Evolutionary conservation across 2,113 vertebrate species (phyloP), one percentile per base, ranked within the genome.

Genomic region (Caranx melampygus): DNA sequence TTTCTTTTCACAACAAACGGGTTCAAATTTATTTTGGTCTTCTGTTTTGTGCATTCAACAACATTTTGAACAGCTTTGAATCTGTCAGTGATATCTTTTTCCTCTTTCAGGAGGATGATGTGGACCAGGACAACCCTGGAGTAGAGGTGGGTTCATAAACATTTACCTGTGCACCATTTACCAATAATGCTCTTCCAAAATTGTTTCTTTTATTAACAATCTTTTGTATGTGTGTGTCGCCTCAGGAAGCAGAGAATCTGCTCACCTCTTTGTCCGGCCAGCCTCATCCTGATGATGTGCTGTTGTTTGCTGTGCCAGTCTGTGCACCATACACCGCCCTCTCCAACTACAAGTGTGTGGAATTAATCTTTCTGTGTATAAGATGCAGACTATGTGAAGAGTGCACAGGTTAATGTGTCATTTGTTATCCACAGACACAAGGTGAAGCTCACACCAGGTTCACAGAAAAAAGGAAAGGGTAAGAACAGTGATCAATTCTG

Each of bases 401-500:
- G 12, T 33, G 9, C 2, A 9, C 3, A 2, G 26, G 34, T 14
- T 78, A n/a, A 78, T 37, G 16, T 26, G 13, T 9, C 3, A 0
- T 60, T 57, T 77, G 18, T 85, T 60, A 45, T 42, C 57, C 59
- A n/a, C 75, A 96, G 98, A 88, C 96, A 97, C 5, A 99, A 98
- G 90, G 98, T 99, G 58, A 99, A 99, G 88, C 92, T 99, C 83
- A 99, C 98, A 0, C 98, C 98, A 0, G 98, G 98, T 58, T 90
- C 96, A 9, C 97, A 99, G 72, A 99, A 98, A 93, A 99, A 99
- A 86, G 98, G 98, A 55, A 99, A 99, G 97, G 98, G 98, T 99
- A 95, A 58, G 54, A 45, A 12, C 0, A 20, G 2, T 40, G 16
- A 57, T 67, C 2, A 0, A 2, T 66, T 75, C 0, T 0, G 49